Conservation (phyloP, 2,888 invertebrate species). For the Eupithecia tripunctaria region DNA sequence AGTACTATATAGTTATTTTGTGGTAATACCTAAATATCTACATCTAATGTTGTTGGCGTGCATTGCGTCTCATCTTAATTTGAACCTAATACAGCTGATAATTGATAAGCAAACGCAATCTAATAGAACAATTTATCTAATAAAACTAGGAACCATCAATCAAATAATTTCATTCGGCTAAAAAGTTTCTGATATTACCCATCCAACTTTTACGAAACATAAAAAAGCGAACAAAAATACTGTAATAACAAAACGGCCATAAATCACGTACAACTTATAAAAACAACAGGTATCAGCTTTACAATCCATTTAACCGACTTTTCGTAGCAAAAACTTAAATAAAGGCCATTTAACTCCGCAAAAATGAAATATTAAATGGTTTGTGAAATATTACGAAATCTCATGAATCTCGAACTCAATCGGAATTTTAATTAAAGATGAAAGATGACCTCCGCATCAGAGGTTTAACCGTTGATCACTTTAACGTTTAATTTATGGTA, state of each 20-base stretch:
- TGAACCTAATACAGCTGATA: no score
- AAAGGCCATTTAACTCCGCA: conserved; percentile 19
- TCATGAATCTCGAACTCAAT: conserved; percentile 43
- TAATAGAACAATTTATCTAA: background rate
- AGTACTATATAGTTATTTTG: no score
- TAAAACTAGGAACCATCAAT: background rate
- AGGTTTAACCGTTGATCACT: conserved; percentile 30
- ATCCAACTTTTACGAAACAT: background rate
- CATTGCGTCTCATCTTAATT: no score
- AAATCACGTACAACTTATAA: background rate
- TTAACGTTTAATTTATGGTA: conserved; percentile 17
- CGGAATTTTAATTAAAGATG: conserved; percentile 47
- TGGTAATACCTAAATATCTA: no score
- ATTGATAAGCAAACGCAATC: background rate
- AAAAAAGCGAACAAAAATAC: background rate
- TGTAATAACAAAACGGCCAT: background rate
- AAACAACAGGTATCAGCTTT: background rate
- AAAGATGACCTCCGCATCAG: conserved; percentile 38
- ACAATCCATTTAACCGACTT: background rate
- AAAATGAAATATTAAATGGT: conserved; percentile 43
- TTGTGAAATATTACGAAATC: conserved; percentile 40
- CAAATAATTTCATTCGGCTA: background rate
- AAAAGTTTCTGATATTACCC: background rate
- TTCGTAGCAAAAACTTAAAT: conserved; percentile 17
- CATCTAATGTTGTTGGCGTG: no score